These are phyloP conservation scores for Phocoena phocoena DNA, from an alignment of 2,113 vertebrate genomes.

Conservation along the genomic window DNA sequence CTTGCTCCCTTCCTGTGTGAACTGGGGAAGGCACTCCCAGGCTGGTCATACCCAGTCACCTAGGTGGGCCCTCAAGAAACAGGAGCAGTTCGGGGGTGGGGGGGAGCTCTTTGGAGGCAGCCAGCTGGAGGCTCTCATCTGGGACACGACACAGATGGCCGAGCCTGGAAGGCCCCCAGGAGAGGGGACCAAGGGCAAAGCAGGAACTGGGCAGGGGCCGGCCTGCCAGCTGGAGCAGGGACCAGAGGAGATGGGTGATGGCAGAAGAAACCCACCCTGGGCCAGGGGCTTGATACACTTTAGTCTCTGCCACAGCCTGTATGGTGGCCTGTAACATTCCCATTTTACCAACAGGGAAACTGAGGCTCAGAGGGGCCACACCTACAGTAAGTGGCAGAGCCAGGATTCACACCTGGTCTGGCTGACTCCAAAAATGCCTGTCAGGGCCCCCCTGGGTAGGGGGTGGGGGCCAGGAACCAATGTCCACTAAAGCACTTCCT, in stretches of 20 bases:
- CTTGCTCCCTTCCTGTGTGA: neutral
- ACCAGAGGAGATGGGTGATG: neutral
- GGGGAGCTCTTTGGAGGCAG: neutral
- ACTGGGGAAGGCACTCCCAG: neutral
- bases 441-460: neutral
- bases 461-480: neutral
- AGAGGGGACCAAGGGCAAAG: neutral
- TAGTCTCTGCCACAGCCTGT: neutral
- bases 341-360: neutral
- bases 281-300: neutral
- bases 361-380: neutral
- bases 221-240: neutral
- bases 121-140: neutral
- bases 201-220: neutral
- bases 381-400: neutral
- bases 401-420: neutral
- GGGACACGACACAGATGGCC: neutral
- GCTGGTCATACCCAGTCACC: neutral
- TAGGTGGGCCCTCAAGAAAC: neutral
- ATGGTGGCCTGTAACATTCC: neutral
- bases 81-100: rapidly evolving
- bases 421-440: neutral
- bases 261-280: neutral
- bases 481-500: neutral
- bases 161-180: neutral